Evolutionary conservation across 2,888 invertebrate species (phyloP).

Genomic region (Empis stercorea): DNA sequence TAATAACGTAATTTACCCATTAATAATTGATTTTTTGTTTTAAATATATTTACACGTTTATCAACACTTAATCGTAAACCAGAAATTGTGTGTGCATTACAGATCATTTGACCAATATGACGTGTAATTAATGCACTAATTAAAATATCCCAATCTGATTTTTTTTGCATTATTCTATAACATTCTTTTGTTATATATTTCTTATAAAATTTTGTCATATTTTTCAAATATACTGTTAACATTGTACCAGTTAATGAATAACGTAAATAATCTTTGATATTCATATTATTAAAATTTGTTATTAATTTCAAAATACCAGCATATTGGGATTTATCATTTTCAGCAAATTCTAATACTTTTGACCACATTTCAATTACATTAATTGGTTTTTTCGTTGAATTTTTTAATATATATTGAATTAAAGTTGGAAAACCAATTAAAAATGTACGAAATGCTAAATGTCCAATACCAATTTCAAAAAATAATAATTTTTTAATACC

Average conservation of each 20-base stretch:
- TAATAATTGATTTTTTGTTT: slow-evolving; percentile 6
- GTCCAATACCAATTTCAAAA: slow-evolving; percentile 61
- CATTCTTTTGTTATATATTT: slow-evolving; percentile 28
- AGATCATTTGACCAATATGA: slow-evolving; percentile 62
- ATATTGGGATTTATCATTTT: neutral
- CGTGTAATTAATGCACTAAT: slow-evolving; percentile 55
- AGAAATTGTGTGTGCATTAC: slow-evolving; percentile 52
- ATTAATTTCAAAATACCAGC: slow-evolving; percentile 44
- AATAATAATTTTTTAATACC: slow-evolving; percentile 49
- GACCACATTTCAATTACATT: slow-evolving; percentile 1
- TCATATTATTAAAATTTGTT: slow-evolving; percentile 57
- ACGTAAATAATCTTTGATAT: slow-evolving; percentile 50
- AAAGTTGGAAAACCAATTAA: slow-evolving; percentile 33
- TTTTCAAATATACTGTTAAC: slow-evolving; percentile 47
- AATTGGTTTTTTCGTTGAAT: neutral
- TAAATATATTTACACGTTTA: slow-evolving; percentile 1
- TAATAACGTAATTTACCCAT: slow-evolving; percentile 11
- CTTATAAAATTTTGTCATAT: slow-evolving; percentile 48
- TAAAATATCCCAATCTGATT: slow-evolving; percentile 26
- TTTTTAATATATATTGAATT: neutral
- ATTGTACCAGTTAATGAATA: slow-evolving; percentile 56
- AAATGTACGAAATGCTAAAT: slow-evolving; percentile 57
- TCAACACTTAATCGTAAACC: neutral
- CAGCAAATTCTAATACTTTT: neutral
- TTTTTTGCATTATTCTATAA: slow-evolving; percentile 16